Evolutionary conservation across 2,888 invertebrate species (phyloP).

Genomic region (Clivina fossor): DNA sequence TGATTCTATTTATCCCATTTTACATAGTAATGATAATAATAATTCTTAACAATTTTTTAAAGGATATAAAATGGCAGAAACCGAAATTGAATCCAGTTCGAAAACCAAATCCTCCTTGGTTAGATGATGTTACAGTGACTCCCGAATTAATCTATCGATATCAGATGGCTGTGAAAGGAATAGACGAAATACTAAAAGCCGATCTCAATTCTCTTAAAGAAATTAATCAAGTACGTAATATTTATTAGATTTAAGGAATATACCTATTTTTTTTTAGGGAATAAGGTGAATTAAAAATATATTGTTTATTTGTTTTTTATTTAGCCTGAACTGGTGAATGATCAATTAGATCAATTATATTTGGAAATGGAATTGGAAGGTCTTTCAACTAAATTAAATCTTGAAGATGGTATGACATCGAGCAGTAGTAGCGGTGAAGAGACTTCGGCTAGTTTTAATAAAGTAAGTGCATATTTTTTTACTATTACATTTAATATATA

Average conservation of each 20-base stretch:
- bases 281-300: constrained; percentile 1
- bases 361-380: constrained; percentile 68
- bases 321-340: constrained; percentile 69
- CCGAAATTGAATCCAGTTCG: constrained; percentile 53
- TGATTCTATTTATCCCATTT: constrained; percentile 6
- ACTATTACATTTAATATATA: too few relatives aligned
- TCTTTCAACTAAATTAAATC: constrained; percentile 58
- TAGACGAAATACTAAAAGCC: constrained; percentile 63
- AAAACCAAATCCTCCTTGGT: constrained; percentile 66
- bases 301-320: too few relatives aligned
- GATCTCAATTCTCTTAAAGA: constrained; percentile 61
- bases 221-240: constrained; percentile 57
- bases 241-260: constrained; percentile 1
- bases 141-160: constrained; percentile 71
- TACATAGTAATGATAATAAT: constrained; percentile 2
- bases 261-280: constrained; percentile 11
- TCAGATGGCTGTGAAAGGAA: constrained; percentile 59
- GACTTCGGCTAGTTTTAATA: constrained; percentile 43
- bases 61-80: constrained; percentile 47
- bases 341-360: constrained; percentile 71
- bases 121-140: constrained; percentile 65
- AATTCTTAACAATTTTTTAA: not conserved
- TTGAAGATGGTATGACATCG: constrained; percentile 65
- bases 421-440: constrained; percentile 54
- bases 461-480: constrained; percentile 45